phyloP scores from a whole-genome alignment of 1,140 invertebrate species.

The Listronotus bonariensis region DNA sequence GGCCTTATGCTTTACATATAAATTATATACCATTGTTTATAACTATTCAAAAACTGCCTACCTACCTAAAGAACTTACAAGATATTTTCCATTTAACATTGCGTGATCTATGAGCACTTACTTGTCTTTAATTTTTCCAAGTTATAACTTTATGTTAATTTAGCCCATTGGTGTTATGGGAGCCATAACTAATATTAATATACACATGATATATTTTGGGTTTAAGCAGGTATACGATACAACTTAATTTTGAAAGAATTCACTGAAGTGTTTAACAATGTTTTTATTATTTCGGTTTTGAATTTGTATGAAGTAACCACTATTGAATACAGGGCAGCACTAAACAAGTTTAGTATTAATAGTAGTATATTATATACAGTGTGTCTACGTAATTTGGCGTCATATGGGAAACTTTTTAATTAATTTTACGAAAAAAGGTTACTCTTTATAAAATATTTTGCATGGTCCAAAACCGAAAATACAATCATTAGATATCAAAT shows the following conservation, averaged over 20 bases:
- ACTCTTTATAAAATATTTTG: no score
- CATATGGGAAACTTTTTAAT: no score
- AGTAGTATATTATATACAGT: no score
- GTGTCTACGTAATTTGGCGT: no score
- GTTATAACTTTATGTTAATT: conserved; percentile 16
- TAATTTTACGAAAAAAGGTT: no score
- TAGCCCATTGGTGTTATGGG: conserved; percentile 1
- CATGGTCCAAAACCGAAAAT: no score
- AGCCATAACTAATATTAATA: conserved; percentile 17
- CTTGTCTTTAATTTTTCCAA: conserved; percentile 14
- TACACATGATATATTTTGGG: conserved; percentile 26
- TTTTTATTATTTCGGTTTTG: background rate
- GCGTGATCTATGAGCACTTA: conserved; percentile 23
- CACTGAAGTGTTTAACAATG: conserved; percentile 23
- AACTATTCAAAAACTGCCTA: conserved; percentile 16
- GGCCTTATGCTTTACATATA: conserved; percentile 24
- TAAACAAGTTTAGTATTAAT: no score
- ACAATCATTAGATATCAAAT: no score
- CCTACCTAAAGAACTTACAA: conserved; percentile 26
- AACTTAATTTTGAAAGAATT: conserved; percentile 34
- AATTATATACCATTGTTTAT: conserved; percentile 30
- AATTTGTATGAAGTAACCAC: no score
- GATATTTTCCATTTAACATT: conserved; percentile 24
- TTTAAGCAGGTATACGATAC: conserved; percentile 33
- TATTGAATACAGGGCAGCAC: no score